These are phyloP conservation scores for Caenorhabditis sp. DNA, from an alignment of 2,888 invertebrate species.

Conservation along the genomic window DNA sequence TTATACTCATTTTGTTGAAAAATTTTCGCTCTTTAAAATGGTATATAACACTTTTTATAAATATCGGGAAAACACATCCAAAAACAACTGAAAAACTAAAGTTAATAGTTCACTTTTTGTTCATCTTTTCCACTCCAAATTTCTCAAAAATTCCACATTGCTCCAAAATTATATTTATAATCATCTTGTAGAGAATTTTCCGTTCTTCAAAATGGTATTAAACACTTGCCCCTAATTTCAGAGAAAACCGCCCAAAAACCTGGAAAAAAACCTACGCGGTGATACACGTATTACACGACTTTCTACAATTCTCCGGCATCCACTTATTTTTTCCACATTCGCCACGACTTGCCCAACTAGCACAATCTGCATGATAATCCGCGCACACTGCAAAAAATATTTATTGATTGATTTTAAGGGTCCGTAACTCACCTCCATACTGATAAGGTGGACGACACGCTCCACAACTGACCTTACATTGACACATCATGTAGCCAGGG, in stretches of 20 bases:
- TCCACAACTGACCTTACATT: slow-evolving; percentile 62
- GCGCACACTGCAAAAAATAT: slow-evolving; percentile 36
- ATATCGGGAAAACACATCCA: too few species aligned
- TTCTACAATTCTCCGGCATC: slow-evolving; percentile 53
- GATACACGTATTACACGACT: slow-evolving; percentile 49
- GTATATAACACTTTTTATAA: too few species aligned
- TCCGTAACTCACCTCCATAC: slow-evolving; percentile 43
- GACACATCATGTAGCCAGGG: slow-evolving; percentile 57
- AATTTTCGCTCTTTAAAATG: too few species aligned
- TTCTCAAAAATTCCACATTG: too few species aligned
- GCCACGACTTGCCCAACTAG: slow-evolving; percentile 46
- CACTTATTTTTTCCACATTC: slow-evolving; percentile 57
- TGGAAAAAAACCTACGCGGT: slow-evolving; percentile 17
- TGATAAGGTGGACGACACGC: slow-evolving; percentile 56
- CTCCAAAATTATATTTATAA: too few species aligned
- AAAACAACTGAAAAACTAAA: too few species aligned
- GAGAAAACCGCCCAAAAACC: slow-evolving; percentile 3
- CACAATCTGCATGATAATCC: slow-evolving; percentile 56
- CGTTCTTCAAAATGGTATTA: slow-evolving; percentile 1
- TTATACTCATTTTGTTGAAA: too few species aligned
- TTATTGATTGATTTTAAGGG: background rate
- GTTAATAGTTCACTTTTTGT: too few species aligned
- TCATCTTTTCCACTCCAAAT: too few species aligned
- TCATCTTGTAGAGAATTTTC: too few species aligned
- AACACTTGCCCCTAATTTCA: too few species aligned